Percentiles rank a stretch among this genome's conserved stretches.
phyloP scores from a whole-genome alignment of 2,797 vertebrate species.

The Danio aesculapii region DNA sequence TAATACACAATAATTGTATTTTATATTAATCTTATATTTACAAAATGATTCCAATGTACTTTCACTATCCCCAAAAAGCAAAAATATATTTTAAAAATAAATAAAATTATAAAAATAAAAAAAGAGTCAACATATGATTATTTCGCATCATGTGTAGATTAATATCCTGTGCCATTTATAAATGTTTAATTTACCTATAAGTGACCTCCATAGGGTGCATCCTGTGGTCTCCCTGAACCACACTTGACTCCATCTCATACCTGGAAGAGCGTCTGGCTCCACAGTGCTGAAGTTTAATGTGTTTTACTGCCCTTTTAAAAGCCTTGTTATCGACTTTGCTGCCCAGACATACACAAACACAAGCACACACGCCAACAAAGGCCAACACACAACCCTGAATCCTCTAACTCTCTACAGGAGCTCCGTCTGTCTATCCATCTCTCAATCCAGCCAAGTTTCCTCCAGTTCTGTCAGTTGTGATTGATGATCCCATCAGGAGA shows the following conservation, averaged over 20 bases:
- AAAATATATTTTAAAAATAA: too few relatives aligned
- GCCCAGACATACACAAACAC: conserved; percentile 35
- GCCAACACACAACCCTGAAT: background rate
- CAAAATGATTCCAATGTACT: too few relatives aligned
- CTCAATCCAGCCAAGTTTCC: background rate
- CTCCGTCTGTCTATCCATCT: conserved; percentile 4
- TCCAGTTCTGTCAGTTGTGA: conserved; percentile 6
- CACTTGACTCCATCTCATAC: conserved; percentile 8
- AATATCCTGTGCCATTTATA: too few relatives aligned
- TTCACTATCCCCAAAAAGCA: too few relatives aligned
- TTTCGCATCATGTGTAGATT: too few relatives aligned
- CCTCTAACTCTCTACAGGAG: conserved; percentile 11
- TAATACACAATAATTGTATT: too few relatives aligned
- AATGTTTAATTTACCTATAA: background rate
- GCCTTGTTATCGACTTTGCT: conserved; percentile 40
- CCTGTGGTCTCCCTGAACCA: background rate
- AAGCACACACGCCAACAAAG: conserved; percentile 13
- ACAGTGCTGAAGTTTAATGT: conserved; percentile 12
- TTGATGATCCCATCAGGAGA: conserved; percentile 36
- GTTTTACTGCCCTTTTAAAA: conserved; percentile 44
- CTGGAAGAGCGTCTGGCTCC: conserved; percentile 27
- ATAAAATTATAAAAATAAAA: too few relatives aligned
- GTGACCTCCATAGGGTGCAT: background rate
- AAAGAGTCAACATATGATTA: too few relatives aligned
- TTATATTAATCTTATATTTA: too few relatives aligned